A percentile compares a stretch with the other conserved stretches of the same genome.
Conservation (phyloP, 2,888 invertebrate genomes). For the Amaurobius ferox region DNA sequence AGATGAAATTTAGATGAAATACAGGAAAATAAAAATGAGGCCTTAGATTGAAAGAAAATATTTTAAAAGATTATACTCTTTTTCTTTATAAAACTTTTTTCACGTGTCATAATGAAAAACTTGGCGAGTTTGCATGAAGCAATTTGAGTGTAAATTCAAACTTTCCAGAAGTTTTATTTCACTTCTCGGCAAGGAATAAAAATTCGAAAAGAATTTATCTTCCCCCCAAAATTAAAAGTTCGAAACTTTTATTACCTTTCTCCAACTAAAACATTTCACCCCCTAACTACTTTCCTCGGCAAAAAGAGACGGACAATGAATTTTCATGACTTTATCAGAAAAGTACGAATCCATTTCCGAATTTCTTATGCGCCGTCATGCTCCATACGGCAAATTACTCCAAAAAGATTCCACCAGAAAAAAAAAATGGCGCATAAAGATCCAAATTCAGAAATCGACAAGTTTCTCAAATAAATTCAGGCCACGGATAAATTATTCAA, state of each 20-base stretch:
- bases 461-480: conserved; percentile 43
- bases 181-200: neutral
- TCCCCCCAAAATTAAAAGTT: conserved; percentile 9
- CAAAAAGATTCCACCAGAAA: conserved; percentile 1
- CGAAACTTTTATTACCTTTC: conserved; percentile 27
- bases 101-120: neutral
- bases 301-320: conserved; percentile 28
- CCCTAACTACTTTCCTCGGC: conserved; percentile 13
- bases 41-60: no score
- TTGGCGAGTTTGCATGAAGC: neutral
- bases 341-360: neutral
- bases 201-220: neutral
- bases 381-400: conserved; percentile 33
- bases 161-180: neutral
- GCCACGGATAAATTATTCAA: conserved; percentile 62
- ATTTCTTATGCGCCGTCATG: conserved; percentile 30
- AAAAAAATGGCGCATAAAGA: neutral
- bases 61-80: neutral
- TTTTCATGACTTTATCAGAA: conserved; percentile 34
- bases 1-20: no score
- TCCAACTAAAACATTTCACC: neutral
- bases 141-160: conserved; percentile 3
- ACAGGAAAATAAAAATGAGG: no score
- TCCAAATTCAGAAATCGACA: conserved; percentile 36
- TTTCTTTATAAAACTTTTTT: neutral